phyloP scores from a whole-genome alignment of 2,888 invertebrate species.

The Scrobipalpa atriplicella region DNA sequence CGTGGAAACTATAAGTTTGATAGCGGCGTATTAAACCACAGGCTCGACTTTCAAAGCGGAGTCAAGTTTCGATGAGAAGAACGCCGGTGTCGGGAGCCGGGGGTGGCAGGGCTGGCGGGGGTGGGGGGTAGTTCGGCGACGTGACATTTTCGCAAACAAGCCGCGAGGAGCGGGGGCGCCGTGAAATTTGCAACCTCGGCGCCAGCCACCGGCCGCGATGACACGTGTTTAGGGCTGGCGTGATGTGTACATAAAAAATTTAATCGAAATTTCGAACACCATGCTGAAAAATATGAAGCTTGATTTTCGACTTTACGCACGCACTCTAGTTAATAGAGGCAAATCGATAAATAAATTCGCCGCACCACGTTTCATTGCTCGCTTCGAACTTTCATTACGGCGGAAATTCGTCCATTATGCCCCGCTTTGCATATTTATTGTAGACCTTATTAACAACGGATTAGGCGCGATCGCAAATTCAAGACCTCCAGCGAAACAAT shows the following conservation, averaged over 20 bases:
- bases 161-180: slow-evolving; percentile 54
- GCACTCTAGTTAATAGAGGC: slow-evolving; percentile 47
- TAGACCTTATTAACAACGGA: slow-evolving; percentile 27
- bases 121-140: slow-evolving; percentile 50
- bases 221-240: slow-evolving; percentile 6
- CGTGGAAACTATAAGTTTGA: slow-evolving; percentile 45
- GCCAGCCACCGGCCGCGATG: slow-evolving; percentile 52
- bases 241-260: not conserved
- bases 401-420: slow-evolving; percentile 42
- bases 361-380: slow-evolving; percentile 42
- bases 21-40: slow-evolving; percentile 49
- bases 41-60: slow-evolving; percentile 49
- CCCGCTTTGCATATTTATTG: slow-evolving; percentile 37
- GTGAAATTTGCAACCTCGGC: slow-evolving; percentile 62
- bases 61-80: slow-evolving; percentile 60
- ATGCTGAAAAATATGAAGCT: not conserved
- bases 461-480: slow-evolving; percentile 23
- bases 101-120: slow-evolving; percentile 38
- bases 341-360: slow-evolving; percentile 66
- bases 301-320: slow-evolving; percentile 37
- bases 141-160: slow-evolving; percentile 76
- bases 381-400: slow-evolving; percentile 45
- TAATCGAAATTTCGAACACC: not conserved
- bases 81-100: slow-evolving; percentile 46
- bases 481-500: slow-evolving; percentile 4